Conservation (phyloP, 2,888 invertebrate genomes). For the Standfussiana lucernea region DNA sequence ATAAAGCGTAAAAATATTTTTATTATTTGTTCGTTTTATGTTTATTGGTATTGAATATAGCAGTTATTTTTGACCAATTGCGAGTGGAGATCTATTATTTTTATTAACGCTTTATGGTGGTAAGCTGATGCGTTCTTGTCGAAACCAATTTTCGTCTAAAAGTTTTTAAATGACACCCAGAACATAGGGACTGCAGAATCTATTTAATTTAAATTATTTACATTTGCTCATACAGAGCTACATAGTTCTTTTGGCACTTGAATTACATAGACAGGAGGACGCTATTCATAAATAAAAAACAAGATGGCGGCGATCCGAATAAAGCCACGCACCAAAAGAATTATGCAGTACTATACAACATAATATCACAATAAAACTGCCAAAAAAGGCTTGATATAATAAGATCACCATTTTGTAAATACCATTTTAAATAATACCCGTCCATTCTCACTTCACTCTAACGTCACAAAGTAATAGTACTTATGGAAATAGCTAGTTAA, state of each 20-base stretch:
- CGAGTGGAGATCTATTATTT: slow-evolving; percentile 43
- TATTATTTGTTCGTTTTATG: slow-evolving; percentile 37
- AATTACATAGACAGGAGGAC: background rate
- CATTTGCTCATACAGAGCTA: slow-evolving; percentile 7
- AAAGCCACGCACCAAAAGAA: background rate
- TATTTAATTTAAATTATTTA: slow-evolving; percentile 4
- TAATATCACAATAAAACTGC: slow-evolving; percentile 10
- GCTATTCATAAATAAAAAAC: background rate
- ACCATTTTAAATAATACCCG: slow-evolving; percentile 30
- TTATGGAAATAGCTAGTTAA: slow-evolving; percentile 55
- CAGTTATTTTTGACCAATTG: slow-evolving; percentile 50
- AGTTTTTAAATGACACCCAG: background rate
- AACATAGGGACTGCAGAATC: background rate
- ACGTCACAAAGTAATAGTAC: slow-evolving; percentile 63
- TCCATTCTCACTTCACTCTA: slow-evolving; percentile 23
- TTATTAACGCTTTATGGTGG: slow-evolving; percentile 20
- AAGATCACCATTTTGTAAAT: slow-evolving; percentile 42
- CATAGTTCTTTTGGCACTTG: background rate
- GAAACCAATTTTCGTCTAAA: background rate
- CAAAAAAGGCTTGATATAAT: slow-evolving; percentile 16
- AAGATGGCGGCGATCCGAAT: background rate
- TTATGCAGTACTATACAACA: background rate
- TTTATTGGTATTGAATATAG: slow-evolving; percentile 61
- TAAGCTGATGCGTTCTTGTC: slow-evolving; percentile 12
- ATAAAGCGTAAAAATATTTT: slow-evolving; percentile 31